A percentile compares a stretch with the other conserved stretches of the same genome.
Conservation (phyloP, 2,888 invertebrate species). For the Heliconius ismenius region DNA sequence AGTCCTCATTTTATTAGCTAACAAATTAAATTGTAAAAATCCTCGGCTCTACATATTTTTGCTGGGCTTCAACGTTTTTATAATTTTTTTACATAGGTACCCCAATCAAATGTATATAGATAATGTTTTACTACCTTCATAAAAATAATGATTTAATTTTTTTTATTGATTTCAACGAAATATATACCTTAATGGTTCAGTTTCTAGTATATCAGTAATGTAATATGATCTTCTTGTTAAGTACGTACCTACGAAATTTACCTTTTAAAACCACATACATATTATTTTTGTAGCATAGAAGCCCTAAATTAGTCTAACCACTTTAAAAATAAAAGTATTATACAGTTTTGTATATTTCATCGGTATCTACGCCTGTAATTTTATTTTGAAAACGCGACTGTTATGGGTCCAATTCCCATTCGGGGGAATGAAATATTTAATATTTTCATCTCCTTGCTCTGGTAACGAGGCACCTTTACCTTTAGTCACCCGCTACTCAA, state of each 20-base stretch:
- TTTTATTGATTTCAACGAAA: background rate
- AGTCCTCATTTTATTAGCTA: background rate
- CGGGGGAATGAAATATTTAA: too few relatives aligned
- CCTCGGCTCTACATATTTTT: background rate
- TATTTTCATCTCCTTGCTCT: too few relatives aligned
- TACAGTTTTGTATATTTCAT: background rate
- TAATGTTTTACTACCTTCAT: too few relatives aligned
- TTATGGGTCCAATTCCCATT: too few relatives aligned
- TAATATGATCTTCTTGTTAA: background rate
- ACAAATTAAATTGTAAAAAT: background rate
- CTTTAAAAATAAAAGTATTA: background rate
- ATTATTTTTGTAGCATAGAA: background rate
- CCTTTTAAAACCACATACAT: constrained; percentile 1
- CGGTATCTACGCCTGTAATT: too few relatives aligned
- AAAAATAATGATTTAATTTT: too few relatives aligned
- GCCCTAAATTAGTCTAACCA: background rate
- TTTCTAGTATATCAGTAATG: background rate
- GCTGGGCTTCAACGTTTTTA: background rate
- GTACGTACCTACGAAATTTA: background rate
- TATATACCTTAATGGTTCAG: background rate
- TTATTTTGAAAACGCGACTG: too few relatives aligned
- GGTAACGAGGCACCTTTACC: too few relatives aligned
- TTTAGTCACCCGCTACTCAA: too few relatives aligned
- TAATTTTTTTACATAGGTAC: background rate
- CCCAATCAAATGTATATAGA: too few relatives aligned